Conservation (phyloP, 2,888 invertebrate species). For the Seira musarum region DNA sequence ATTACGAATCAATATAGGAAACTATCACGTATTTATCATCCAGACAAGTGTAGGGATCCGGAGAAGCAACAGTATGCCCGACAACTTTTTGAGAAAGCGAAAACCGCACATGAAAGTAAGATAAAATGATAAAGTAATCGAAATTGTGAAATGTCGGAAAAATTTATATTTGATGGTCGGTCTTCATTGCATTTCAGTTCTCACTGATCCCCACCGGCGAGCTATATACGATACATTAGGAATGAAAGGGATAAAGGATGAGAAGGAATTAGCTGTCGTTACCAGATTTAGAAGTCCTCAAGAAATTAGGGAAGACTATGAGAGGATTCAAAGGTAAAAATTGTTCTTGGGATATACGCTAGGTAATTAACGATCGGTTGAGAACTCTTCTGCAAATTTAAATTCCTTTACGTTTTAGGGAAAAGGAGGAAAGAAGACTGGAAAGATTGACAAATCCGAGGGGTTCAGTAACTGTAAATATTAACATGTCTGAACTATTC, state of each 20-base stretch:
- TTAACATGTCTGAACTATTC: constrained; percentile 96
- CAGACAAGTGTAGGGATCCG: constrained; percentile 94
- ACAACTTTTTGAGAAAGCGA: constrained; percentile 91
- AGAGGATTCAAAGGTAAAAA: constrained; percentile 78
- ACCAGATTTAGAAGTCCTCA: constrained; percentile 92
- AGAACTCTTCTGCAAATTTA: not conserved
- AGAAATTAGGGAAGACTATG: constrained; percentile 97
- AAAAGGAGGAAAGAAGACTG: constrained; percentile 88
- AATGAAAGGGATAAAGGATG: constrained; percentile 85
- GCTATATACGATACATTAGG: constrained; percentile 95
- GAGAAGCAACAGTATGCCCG: constrained; percentile 91
- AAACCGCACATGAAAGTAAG: constrained; percentile 92
- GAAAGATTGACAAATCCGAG: constrained; percentile 94
- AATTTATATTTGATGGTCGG: not conserved
- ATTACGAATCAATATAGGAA: constrained; percentile 94
- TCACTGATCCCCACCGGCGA: constrained; percentile 93
- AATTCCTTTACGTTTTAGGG: no score
- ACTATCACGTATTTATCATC: constrained; percentile 94
- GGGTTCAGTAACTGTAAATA: constrained; percentile 87
- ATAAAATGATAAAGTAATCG: constrained; percentile 20
- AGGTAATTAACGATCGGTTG: no score
- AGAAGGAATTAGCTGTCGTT: constrained; percentile 76
- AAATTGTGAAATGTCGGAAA: not conserved
- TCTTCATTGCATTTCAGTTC: constrained; percentile 77
- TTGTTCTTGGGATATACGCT: no score